These are phyloP conservation scores for Leptonema lineaticorne DNA, from an alignment of 1,140 invertebrate species.

Conservation along the genomic window DNA sequence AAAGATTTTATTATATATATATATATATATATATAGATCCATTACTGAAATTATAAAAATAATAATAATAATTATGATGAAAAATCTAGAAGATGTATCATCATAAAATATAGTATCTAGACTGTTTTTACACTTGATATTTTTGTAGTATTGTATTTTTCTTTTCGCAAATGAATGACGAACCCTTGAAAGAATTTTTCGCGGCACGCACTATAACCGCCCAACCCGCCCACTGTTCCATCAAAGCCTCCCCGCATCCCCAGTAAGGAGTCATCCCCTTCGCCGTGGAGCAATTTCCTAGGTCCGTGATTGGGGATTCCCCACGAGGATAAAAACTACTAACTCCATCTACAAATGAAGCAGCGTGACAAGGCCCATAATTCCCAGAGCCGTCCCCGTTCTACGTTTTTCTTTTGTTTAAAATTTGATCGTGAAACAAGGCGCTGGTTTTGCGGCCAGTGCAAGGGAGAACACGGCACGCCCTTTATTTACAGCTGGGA, in stretches of 20 bases:
- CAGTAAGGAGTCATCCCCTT: not conserved
- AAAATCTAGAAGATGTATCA: no score
- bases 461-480: conserved; percentile 20
- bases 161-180: conserved; percentile 35
- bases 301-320: conserved; percentile 41
- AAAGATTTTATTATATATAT: no score
- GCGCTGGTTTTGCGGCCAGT: conserved; percentile 5
- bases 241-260: no score
- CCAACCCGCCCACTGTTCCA: no score
- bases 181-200: conserved; percentile 21
- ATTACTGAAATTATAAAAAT: no score
- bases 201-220: no score
- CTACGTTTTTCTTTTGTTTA: conserved; percentile 39
- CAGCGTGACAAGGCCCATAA: conserved; percentile 42
- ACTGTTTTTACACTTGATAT: no score
- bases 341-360: conserved; percentile 43
- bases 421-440: conserved; percentile 31
- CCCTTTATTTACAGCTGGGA: conserved; percentile 42
- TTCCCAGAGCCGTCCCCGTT: conserved; percentile 26
- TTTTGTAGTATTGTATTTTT: no score
- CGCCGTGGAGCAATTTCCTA: conserved; percentile 37
- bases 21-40: no score
- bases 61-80: no score
- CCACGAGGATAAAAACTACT: conserved; percentile 42
- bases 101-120: no score